These are phyloP conservation scores for Noctua fimbriata DNA, from an alignment of 2,888 invertebrate species.

Conservation along the genomic window DNA sequence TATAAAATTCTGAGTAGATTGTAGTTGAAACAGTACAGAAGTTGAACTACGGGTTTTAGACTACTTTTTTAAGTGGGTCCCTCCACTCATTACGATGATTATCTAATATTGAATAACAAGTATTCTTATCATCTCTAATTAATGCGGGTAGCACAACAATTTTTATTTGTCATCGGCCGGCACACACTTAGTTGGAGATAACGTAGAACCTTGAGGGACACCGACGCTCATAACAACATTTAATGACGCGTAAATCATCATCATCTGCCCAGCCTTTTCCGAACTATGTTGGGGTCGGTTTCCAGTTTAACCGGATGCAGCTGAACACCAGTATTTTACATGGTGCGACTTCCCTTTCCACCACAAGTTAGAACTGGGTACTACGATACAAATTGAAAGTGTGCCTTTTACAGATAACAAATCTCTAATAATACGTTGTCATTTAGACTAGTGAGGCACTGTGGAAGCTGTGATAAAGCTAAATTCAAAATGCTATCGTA, in stretches of 20 bases:
- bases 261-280: not conserved
- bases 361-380: not conserved
- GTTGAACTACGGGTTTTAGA: not conserved
- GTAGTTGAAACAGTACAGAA: not conserved
- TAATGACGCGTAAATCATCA: no score
- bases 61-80: not conserved
- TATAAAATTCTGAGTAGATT: not conserved
- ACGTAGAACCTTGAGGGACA: constrained; percentile 26
- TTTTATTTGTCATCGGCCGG: not conserved
- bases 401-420: not conserved
- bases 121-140: constrained; percentile 1
- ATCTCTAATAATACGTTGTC: not conserved
- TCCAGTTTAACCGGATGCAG: not conserved
- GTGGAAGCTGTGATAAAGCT: not conserved
- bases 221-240: not conserved
- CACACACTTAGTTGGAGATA: not conserved
- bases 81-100: no score
- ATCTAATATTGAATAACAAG: constrained; percentile 6
- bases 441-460: not conserved
- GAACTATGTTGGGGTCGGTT: not conserved
- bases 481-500: not conserved
- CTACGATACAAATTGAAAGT: not conserved
- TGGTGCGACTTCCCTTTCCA: not conserved
- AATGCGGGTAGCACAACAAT: not conserved
- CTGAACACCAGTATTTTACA: not conserved